These are phyloP conservation scores for Sminthurinus aureus DNA, from an alignment of 2,888 invertebrate species.

Conservation along the genomic window DNA sequence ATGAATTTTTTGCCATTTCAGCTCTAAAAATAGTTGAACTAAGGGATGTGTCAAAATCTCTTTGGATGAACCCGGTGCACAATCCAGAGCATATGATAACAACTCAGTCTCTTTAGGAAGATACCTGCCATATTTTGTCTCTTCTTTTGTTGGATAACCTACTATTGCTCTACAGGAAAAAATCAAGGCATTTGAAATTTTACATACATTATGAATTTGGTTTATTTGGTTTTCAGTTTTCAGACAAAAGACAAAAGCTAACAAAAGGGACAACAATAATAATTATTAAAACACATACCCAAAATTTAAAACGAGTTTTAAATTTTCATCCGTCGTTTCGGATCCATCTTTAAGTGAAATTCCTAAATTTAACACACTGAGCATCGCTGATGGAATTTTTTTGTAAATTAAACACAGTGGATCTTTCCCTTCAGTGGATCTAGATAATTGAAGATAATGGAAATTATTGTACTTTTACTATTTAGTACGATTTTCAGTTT, in stretches of 20 bases:
- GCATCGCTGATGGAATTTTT: conserved; percentile 19
- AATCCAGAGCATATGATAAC: conserved; percentile 31
- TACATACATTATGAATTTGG: too few relatives aligned
- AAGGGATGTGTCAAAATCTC: conserved; percentile 36
- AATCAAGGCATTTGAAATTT: neutral
- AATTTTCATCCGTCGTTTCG: conserved; percentile 38
- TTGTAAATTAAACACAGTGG: conserved; percentile 20
- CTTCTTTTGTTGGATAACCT: conserved; percentile 3
- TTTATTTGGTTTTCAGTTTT: neutral
- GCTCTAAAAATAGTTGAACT: conserved; percentile 31
- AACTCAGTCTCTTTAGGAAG: conserved; percentile 29
- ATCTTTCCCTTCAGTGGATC: conserved; percentile 21
- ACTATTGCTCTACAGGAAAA: neutral
- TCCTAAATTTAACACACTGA: conserved; percentile 25
- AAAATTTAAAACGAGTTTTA: conserved; percentile 26
- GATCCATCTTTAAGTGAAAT: conserved; percentile 13
- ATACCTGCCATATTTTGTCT: neutral
- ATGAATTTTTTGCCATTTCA: conserved; percentile 35
- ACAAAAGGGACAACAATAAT: too few relatives aligned
- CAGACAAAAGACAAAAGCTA: neutral
- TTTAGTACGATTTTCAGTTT: too few relatives aligned
- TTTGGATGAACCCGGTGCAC: conserved; percentile 13
- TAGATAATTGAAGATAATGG: neutral
- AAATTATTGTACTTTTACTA: too few relatives aligned
- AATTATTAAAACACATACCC: conserved; percentile 7